These are phyloP conservation scores for Drosophila peninsularis DNA, from an alignment of 2,888 invertebrate species.

Conservation along the genomic window DNA sequence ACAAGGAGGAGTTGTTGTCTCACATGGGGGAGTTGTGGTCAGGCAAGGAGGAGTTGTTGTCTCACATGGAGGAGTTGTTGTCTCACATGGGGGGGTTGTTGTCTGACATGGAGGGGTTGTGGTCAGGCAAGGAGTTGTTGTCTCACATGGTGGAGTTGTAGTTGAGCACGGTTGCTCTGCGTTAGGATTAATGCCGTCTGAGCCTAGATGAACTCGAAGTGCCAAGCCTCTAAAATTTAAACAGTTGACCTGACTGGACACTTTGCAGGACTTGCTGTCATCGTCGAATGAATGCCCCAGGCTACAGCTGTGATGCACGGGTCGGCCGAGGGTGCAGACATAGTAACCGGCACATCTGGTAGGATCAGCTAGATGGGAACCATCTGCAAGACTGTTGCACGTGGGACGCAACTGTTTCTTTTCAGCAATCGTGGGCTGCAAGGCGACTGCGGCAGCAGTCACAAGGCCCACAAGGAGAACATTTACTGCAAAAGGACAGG, in stretches of 20 bases:
- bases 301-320: constrained; percentile 40
- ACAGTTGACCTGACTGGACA: constrained; percentile 40
- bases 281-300: constrained; percentile 40
- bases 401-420: constrained; percentile 22
- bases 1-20: background rate
- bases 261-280: constrained; percentile 22
- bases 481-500: constrained; percentile 41
- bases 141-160: background rate
- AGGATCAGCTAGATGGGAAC: constrained; percentile 34
- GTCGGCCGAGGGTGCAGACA: constrained; percentile 32
- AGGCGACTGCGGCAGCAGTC: constrained; percentile 29
- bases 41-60: background rate
- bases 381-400: constrained; percentile 36
- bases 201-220: constrained; percentile 17
- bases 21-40: background rate
- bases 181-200: background rate
- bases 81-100: background rate
- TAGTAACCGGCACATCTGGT: constrained; percentile 40
- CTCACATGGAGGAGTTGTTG: background rate
- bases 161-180: constrained; percentile 6
- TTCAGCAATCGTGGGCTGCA: constrained; percentile 23
- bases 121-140: background rate
- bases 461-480: constrained; percentile 44
- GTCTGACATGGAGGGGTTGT: background rate
- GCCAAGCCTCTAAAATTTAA: constrained; percentile 41